Percentiles rank a stretch among this genome's conserved stretches.
Evolutionary conservation across 1,140 invertebrate genomes (phyloP).

Genomic region (Dendroctonus valens): DNA sequence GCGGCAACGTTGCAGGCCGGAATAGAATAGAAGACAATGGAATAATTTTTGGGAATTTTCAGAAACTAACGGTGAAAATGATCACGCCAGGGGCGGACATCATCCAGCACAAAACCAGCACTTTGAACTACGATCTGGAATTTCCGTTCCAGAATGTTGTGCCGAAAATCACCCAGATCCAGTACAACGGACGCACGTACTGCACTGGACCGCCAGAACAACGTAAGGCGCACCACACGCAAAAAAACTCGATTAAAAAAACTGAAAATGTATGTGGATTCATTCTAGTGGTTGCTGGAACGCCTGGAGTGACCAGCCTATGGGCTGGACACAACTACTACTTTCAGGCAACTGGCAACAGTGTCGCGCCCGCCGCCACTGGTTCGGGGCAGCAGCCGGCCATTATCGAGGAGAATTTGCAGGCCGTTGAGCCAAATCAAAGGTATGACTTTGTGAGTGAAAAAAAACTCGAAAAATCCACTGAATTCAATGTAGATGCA

Average conservation of each 20-base stretch:
- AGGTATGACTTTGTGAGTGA: not conserved
- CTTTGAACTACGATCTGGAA: constrained; percentile 38
- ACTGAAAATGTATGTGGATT: not conserved
- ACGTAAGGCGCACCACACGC: constrained; percentile 30
- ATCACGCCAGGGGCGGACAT: constrained; percentile 26
- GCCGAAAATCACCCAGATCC: constrained; percentile 42
- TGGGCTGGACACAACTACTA: constrained; percentile 32
- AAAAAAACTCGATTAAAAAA: constrained; percentile 7
- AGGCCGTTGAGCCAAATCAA: not conserved
- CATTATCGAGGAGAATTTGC: not conserved
- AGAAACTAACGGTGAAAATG: constrained; percentile 37
- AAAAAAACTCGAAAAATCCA: too few species aligned
- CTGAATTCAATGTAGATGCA: too few species aligned
- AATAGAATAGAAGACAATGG: too few species aligned
- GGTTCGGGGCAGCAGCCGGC: not conserved
- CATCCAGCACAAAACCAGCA: not conserved
- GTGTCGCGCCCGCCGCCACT: not conserved
- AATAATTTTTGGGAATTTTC: constrained; percentile 14
- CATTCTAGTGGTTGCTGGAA: constrained; percentile 26
- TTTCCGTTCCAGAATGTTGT: constrained; percentile 43
- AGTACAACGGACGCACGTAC: constrained; percentile 36
- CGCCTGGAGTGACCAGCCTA: constrained; percentile 30
- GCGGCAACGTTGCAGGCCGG: not conserved
- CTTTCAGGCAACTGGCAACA: constrained; percentile 8
- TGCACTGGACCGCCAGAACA: constrained; percentile 41